A percentile compares a stretch with the other conserved stretches of the same genome.
Conservation (phyloP, 2,888 invertebrate species). For the Phaonia tiefii region DNA sequence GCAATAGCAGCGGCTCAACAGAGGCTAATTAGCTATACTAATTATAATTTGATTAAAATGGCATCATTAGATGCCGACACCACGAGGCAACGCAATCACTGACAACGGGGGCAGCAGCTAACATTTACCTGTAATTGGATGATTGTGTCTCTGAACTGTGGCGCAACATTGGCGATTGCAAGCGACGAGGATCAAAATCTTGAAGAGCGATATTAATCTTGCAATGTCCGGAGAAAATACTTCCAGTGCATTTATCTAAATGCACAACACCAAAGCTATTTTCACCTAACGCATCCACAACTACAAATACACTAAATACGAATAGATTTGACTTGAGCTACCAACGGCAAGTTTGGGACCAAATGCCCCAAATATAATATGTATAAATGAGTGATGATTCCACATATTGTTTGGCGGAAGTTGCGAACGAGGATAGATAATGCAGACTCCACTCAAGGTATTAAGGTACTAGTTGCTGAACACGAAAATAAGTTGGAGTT, state of each 20-base stretch:
- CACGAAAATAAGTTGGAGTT: no score
- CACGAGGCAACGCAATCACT: conserved; percentile 16
- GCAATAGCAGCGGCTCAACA: background rate
- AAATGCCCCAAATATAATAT: no score
- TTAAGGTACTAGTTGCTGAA: no score
- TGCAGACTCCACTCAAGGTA: no score
- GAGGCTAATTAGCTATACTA: conserved; percentile 18
- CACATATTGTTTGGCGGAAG: no score
- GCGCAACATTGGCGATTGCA: conserved; percentile 70
- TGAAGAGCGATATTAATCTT: conserved; percentile 75
- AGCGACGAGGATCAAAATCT: conserved; percentile 74
- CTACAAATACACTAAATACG: no score
- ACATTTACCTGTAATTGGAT: conserved; percentile 72
- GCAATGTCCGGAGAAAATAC: conserved; percentile 78
- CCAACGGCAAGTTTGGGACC: no score
- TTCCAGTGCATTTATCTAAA: conserved; percentile 75
- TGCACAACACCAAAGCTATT: no score
- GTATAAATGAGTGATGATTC: no score
- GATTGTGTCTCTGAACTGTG: conserved; percentile 68
- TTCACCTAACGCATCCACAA: no score
- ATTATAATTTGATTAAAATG: conserved; percentile 28
- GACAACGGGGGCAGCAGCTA: background rate
- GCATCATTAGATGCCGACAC: conserved; percentile 9
- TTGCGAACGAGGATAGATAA: no score
- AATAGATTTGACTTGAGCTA: no score